Conservation (phyloP, 2,113 vertebrate species). For the Plotosus lineatus region DNA sequence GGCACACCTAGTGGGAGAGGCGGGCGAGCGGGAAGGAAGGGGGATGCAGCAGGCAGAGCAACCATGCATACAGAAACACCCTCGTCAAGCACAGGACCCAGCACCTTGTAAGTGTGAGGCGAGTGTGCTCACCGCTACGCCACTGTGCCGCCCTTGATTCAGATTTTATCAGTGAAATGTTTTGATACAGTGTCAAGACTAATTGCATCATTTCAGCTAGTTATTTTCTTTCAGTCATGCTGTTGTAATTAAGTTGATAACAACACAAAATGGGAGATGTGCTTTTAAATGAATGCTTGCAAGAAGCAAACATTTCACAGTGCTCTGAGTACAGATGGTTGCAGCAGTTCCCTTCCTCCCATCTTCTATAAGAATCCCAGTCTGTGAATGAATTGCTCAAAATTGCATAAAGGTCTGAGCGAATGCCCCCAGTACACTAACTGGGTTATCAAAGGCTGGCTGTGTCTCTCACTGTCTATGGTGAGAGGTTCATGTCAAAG, state of each 20-base stretch:
- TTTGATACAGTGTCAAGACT: background rate
- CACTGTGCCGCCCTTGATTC: no score
- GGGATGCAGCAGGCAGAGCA: no score
- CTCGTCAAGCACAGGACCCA: no score
- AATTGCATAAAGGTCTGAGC: background rate
- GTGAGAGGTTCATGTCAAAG: no score
- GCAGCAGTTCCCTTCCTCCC: background rate
- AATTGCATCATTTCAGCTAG: background rate
- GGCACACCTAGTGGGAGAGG: no score
- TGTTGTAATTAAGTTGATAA: background rate
- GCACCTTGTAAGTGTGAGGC: no score
- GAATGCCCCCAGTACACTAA: no score
- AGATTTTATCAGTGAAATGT: slow-evolving; percentile 16
- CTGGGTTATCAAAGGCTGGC: no score
- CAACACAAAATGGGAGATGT: background rate
- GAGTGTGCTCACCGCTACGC: no score
- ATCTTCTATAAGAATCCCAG: background rate
- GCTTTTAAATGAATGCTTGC: background rate
- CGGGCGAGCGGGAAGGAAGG: no score
- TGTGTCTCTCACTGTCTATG: no score
- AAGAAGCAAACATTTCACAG: background rate
- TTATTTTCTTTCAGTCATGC: background rate
- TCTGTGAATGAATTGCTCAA: background rate
- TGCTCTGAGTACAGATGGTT: background rate
- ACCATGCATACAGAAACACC: no score